Base-by-base conservation (phyloP, 2,113 vertebrate species). In the Lophochroa leadbeateri region DNA sequence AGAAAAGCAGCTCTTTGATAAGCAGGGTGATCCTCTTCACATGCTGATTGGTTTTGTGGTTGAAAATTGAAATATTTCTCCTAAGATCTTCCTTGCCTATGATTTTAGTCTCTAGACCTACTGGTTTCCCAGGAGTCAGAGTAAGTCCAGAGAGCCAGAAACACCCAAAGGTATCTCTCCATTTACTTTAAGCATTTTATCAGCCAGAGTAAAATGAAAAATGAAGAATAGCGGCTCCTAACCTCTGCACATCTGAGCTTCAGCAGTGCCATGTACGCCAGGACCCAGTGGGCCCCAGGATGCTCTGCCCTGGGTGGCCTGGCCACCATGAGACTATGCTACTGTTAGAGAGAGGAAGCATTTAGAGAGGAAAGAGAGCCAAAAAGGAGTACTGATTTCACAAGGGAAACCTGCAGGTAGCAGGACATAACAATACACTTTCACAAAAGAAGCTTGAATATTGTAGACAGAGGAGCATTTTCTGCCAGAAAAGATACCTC, bases 261-360 rank as follows among this genome's bases (percentile, higher is more conserved):
- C 49, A 69, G 35, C 58, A 69, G 10, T 75, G 53, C 41, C 2
- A 1, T 17, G 27, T 55, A n/a, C 21, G 11, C 14, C 58, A 69
- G 63, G 12, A 46, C 28, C 13, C 29, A 55, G 13, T 35, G 63
- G 44, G 46, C 16, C 31, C 8, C 43, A 64, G 16, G 33, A 12
- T 76, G 33, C 52, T 83, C 31, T 82, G 46, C 17, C 21, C 57
- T 67, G 14, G 55, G 18, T 65, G 44, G 68, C 49, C 15, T 1
- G 3, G 49, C 39, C 4, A 1, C 35, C 55, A 43, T 0, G 1
- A 70, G 25, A 33, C 23, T 44, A 7, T 16, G 18, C 6, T 61
- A 64, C 44, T 13, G 11, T 41, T 53, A 90, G 61, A 14, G 6
- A 9, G 21, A 81, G 37, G 46, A 60, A 77, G 68, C 44, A 31